phyloP scores from a whole-genome alignment of 2,888 invertebrate genomes.

The Oscheius onirici region DNA sequence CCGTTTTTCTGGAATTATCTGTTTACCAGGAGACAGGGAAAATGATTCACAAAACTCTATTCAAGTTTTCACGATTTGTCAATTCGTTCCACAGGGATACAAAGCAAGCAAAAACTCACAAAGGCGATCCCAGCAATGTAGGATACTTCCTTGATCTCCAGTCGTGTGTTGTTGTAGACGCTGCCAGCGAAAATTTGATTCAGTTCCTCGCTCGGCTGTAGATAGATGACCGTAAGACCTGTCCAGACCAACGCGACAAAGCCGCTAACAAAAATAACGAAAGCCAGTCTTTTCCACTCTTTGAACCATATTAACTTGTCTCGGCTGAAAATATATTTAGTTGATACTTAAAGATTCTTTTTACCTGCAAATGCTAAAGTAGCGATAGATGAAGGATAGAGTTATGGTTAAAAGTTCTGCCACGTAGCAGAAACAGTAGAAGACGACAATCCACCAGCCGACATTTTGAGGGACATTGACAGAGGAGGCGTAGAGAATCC shows the following conservation, averaged over 20 bases:
- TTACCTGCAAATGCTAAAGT: constrained; percentile 24
- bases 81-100: too few relatives aligned
- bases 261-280: neutral
- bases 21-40: too few relatives aligned
- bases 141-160: constrained; percentile 2
- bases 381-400: constrained; percentile 14
- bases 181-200: constrained; percentile 20
- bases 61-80: too few relatives aligned
- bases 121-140: constrained; percentile 22
- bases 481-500: constrained; percentile 24
- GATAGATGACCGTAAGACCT: constrained; percentile 17
- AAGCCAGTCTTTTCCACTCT: neutral
- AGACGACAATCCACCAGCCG: constrained; percentile 25
- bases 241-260: constrained; percentile 12
- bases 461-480: constrained; percentile 13
- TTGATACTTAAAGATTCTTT: neutral
- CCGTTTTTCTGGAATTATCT: constrained; percentile 1
- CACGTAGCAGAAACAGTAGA: constrained; percentile 25
- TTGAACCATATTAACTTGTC: constrained; percentile 10
- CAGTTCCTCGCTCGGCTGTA: constrained; percentile 9
- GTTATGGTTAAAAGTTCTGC: constrained; percentile 18
- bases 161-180: constrained; percentile 13
- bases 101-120: constrained; percentile 1
- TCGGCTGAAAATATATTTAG: neutral
- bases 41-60: too few relatives aligned